Evolutionary conservation across 2,797 vertebrate genomes (phyloP), one percentile per base, ranked within the genome.

Genomic region (Malacoctenus gilli): DNA sequence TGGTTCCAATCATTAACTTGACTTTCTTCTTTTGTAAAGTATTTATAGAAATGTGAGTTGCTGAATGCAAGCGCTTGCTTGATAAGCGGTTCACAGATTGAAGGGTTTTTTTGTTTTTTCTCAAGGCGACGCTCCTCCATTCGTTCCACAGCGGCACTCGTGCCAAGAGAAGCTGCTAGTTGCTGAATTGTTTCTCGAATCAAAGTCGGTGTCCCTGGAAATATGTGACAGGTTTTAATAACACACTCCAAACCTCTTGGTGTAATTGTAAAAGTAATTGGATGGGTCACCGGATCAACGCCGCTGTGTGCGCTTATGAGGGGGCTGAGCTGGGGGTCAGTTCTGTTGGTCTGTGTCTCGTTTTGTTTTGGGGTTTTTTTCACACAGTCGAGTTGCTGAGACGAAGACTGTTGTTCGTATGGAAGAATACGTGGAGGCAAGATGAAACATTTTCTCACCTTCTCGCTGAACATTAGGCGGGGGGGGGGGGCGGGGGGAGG

Each of bases 191-290:
- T 56, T 57, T 50, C 41, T 15, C 1, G 42, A 51, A 58, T 69
- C 59, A 59, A 59, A 74, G 35, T 35, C 35, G 39, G 55, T 30
- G 54, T 76, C 42, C 49, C 66, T 56, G 42, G 43, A 72, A 72
- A 68, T 64, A 50, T 68, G 35, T 16, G 48, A 28, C 46, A 44
- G 13, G 22, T 61, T 69, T 69, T 22, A 46, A 65, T 68, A 62
- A 57, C 58, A 42, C 52, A 44, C 68, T 67, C 62, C 28, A 79
- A 75, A 73, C 61, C 57, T 68, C 63, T 69, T 66, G 47, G 5
- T 8, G 42, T 61, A 38, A 77, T 58, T 68, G 51, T 69, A 63
- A 43, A 4, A 7, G 42, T 61, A 38, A 77, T 58, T 68, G 51
- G 30, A 72, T 36, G 56, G 44, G 18, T 72, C 18, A n/a, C 28